phyloP scores from a whole-genome alignment of 2,888 invertebrate genomes.

The Aricia artaxerxes region DNA sequence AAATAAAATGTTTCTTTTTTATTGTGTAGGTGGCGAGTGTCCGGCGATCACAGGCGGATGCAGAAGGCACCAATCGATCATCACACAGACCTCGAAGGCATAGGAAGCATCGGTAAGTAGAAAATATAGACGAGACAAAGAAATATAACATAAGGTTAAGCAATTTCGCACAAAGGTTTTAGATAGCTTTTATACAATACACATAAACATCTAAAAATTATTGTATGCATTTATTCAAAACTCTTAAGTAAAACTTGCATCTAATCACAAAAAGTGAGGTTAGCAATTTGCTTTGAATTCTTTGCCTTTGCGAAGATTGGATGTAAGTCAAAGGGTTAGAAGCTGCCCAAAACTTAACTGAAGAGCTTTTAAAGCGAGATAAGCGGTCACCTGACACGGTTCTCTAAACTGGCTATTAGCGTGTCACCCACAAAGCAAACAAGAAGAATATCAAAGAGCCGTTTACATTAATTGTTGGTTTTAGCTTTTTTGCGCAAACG shows the following conservation, averaged over 20 bases:
- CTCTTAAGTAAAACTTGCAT: background rate
- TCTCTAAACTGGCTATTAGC: slow-evolving; percentile 3
- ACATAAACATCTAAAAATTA: too few species aligned
- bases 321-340: slow-evolving; percentile 4
- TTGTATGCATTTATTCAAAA: too few species aligned
- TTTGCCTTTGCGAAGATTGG: background rate
- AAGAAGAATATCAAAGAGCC: background rate
- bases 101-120: slow-evolving; percentile 79
- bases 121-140: too few species aligned
- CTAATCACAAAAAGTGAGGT: background rate
- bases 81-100: slow-evolving; percentile 81
- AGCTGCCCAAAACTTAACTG: slow-evolving; percentile 28
- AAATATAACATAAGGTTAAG: too few species aligned
- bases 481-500: background rate
- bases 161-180: too few species aligned
- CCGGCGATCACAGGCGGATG: slow-evolving; percentile 78
- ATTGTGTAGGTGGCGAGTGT: slow-evolving; percentile 84
- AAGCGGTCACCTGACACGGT: slow-evolving; percentile 21
- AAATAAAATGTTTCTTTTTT: background rate
- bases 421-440: background rate
- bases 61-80: slow-evolving; percentile 77
- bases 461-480: background rate
- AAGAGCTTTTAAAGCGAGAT: slow-evolving; percentile 12
- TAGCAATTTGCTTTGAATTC: background rate
- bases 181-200: too few species aligned